Evolutionary conservation across 2,797 vertebrate genomes (phyloP).

Genomic region (Bucorvus abyssinicus): DNA sequence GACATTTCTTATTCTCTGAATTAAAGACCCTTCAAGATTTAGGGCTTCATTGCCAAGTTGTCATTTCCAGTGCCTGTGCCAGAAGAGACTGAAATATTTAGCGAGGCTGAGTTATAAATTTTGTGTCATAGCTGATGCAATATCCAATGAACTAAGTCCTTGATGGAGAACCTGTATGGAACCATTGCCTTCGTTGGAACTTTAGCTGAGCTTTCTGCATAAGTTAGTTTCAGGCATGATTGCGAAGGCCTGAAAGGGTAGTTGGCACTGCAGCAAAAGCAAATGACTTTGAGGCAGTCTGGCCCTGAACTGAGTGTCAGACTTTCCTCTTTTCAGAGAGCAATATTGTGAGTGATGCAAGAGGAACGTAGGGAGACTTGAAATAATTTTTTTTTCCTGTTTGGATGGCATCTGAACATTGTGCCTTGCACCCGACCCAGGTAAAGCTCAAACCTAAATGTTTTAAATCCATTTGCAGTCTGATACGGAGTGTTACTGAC

Average conservation of each 20-base stretch:
- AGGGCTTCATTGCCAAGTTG: background rate
- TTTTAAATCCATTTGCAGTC: background rate
- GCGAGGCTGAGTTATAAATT: background rate
- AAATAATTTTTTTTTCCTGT: background rate
- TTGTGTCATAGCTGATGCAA: background rate
- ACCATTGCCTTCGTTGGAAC: background rate
- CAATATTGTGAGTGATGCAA: background rate
- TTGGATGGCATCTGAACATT: background rate
- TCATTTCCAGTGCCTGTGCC: background rate
- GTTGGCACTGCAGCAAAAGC: background rate
- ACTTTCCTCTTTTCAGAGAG: background rate
- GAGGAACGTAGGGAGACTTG: background rate
- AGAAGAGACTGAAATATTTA: slow-evolving; percentile 11
- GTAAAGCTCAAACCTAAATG: background rate
- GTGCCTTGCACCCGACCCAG: background rate
- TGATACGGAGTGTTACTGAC: background rate
- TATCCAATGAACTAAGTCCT: background rate
- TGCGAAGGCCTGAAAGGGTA: background rate
- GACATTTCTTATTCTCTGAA: slow-evolving; percentile 5
- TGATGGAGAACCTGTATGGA: background rate
- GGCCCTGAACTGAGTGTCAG: background rate
- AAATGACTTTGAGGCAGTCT: background rate
- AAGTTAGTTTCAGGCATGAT: background rate
- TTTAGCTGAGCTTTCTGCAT: background rate
- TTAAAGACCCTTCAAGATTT: slow-evolving; percentile 19